These are phyloP conservation scores for Marisa cornuarietis DNA, from an alignment of 1,140 invertebrate species.

Conservation along the genomic window DNA sequence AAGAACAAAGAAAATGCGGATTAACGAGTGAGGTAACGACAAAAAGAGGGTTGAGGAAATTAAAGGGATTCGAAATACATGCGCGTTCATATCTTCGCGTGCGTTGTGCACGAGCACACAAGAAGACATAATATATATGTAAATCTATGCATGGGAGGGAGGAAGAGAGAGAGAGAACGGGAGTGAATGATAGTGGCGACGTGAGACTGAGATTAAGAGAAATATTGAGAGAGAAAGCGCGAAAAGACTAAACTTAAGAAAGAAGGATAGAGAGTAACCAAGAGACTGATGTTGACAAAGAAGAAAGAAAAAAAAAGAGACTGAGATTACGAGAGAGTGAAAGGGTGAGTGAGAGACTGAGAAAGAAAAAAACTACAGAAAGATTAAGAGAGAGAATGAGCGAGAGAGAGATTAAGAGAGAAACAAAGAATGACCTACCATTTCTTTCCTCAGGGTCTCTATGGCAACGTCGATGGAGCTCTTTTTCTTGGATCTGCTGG, in stretches of 20 bases:
- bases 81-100: no score
- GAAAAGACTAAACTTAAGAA: neutral
- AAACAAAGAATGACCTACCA: constrained; percentile 36
- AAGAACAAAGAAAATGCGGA: neutral
- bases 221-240: neutral
- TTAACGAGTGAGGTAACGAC: neutral
- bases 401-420: neutral
- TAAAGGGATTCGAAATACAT: neutral
- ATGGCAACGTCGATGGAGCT: constrained; percentile 46
- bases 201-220: no score
- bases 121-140: neutral
- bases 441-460: constrained; percentile 47
- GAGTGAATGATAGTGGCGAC: no score
- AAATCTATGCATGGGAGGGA: no score
- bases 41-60: neutral
- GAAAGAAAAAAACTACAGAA: neutral
- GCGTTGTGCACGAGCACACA: neutral
- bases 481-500: constrained; percentile 30
- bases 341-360: constrained; percentile 7
- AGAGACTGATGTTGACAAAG: no score
- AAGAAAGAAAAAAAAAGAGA: no score
- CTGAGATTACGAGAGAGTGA: no score
- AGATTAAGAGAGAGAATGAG: neutral
- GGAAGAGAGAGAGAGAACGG: no score
- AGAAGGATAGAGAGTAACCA: neutral